Conservation (phyloP, 2,797 vertebrate species). For the Caiman crocodilus region DNA sequence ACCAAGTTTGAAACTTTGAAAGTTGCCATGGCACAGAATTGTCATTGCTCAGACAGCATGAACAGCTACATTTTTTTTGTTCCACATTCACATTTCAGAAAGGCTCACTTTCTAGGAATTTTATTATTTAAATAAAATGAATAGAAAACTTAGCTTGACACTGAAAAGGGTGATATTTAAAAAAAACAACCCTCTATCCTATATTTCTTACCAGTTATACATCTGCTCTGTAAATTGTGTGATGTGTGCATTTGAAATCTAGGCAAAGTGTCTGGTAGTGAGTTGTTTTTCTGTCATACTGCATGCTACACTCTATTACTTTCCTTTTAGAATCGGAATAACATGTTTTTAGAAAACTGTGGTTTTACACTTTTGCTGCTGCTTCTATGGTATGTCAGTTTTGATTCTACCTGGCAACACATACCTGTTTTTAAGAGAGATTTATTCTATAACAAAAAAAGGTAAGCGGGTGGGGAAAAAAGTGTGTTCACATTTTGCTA, state of each 20-base stretch:
- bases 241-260: constrained; percentile 1
- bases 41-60: no score
- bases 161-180: neutral
- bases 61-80: neutral
- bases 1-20: neutral
- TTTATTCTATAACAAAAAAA: neutral
- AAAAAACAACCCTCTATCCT: no score
- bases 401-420: neutral
- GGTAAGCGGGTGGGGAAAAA: neutral
- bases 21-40: neutral
- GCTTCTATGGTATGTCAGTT: constrained; percentile 2
- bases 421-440: neutral
- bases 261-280: neutral
- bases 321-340: constrained; percentile 1
- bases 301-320: neutral
- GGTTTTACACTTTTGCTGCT: neutral
- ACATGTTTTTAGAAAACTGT: neutral
- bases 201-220: neutral
- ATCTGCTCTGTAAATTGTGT: neutral
- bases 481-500: neutral
- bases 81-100: neutral
- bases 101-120: neutral
- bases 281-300: neutral
- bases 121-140: neutral
- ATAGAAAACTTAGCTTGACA: neutral